Evolutionary conservation across 1,140 invertebrate species (phyloP).

Genomic region (Heliothis subflexa): DNA sequence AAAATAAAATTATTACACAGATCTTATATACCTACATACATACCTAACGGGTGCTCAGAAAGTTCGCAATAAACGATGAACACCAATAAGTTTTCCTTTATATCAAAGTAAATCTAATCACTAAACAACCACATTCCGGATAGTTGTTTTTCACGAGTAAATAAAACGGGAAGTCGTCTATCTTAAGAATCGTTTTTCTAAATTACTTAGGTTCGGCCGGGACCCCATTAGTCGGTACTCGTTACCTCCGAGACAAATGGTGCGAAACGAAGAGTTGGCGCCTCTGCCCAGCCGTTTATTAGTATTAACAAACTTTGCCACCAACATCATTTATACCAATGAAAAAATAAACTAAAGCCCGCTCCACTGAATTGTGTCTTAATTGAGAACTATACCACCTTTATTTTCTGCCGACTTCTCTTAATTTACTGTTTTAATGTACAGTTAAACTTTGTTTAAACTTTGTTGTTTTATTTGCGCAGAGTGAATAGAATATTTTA

Average conservation of each 20-base stretch:
- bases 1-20: too few relatives aligned
- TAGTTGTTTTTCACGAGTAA: conserved; percentile 46
- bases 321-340: conserved; percentile 65
- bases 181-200: conserved; percentile 64
- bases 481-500: conserved; percentile 13
- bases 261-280: conserved; percentile 55
- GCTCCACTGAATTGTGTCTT: conserved; percentile 49
- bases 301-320: conserved; percentile 65
- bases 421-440: conserved; percentile 33
- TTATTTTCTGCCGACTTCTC: conserved; percentile 25
- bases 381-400: conserved; percentile 50
- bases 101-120: background rate
- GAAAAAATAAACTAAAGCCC: conserved; percentile 55
- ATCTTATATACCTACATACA: too few relatives aligned
- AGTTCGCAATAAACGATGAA: too few relatives aligned
- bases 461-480: conserved; percentile 22
- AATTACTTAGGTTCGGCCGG: conserved; percentile 60
- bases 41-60: too few relatives aligned
- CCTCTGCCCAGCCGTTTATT: conserved; percentile 60
- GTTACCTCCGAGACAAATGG: conserved; percentile 66
- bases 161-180: conserved; percentile 52
- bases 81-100: too few relatives aligned
- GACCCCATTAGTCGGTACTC: conserved; percentile 60
- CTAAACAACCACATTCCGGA: background rate
- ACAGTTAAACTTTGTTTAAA: conserved; percentile 24